These are phyloP conservation scores for Mantis religiosa DNA, from an alignment of 2,888 invertebrate genomes.

Conservation along the genomic window DNA sequence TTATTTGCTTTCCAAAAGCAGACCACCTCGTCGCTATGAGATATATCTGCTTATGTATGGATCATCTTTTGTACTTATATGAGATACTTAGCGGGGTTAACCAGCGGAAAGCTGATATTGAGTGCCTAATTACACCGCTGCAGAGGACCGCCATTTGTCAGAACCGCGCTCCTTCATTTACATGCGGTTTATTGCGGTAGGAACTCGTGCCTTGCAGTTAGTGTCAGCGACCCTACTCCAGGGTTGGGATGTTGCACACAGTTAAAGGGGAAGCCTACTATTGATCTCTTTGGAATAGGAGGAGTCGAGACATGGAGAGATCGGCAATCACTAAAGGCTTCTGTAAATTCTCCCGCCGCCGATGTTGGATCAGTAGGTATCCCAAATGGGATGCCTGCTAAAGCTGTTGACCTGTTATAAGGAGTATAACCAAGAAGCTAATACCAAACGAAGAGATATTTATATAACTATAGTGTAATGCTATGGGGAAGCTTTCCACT, in stretches of 20 bases:
- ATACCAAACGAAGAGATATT: too few relatives aligned
- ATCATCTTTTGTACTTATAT: not conserved
- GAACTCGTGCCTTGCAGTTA: not conserved
- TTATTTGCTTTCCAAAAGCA: too few relatives aligned
- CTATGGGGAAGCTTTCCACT: too few relatives aligned
- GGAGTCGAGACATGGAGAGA: not conserved
- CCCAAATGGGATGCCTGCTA: not conserved
- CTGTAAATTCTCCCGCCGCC: not conserved
- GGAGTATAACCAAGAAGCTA: too few relatives aligned
- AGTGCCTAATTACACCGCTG: not conserved
- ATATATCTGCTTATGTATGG: not conserved
- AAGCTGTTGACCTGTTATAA: not conserved
- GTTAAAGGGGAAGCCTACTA: not conserved
- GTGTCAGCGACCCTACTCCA: not conserved
- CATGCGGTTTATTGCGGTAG: not conserved
- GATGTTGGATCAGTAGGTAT: not conserved
- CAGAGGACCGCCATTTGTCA: not conserved
- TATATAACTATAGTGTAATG: too few relatives aligned
- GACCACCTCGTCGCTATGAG: not conserved
- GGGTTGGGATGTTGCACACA: not conserved
- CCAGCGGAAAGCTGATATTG: not conserved
- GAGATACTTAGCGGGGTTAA: not conserved
- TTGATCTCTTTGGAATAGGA: not conserved
- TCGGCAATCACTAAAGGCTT: not conserved
- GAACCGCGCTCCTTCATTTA: not conserved